Evolutionary conservation across 2,797 vertebrate genomes (phyloP), one percentile per base, ranked within the genome.

Genomic region (Cossypha caffra): DNA sequence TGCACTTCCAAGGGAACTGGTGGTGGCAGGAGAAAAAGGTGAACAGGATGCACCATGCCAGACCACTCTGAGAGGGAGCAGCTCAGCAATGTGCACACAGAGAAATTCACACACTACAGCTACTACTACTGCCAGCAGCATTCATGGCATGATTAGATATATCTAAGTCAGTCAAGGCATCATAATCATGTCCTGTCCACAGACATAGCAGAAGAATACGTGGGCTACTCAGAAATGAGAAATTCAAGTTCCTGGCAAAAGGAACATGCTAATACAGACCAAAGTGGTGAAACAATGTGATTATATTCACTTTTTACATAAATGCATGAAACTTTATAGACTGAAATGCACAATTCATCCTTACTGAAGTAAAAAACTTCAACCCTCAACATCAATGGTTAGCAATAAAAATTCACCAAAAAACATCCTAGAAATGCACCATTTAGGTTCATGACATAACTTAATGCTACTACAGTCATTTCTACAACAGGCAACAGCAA

Each of bases 221-320:
- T 66, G 82, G 43, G 35, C n/a, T 74, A 64, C n/a, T 48, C 52
- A 77, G n/a, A 91, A 77, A 79, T 37, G 77, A 94, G 71, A 96
- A 93, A 82, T 78, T 58, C 37, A 91, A 89, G 74, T 42, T 74
- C 45, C 90, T 78, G 89, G 78, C 47, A 93, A 87, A 95, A 96
- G 69, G 25, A 96, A 94, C n/a, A 59, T 54, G 24, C 33, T 81
- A 52, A 80, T 59, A 55, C 40, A 74, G 77, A 74, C 47, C 29
- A 77, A 92, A 63, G 16, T 42, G 23, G 61, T 58, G 28, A 55
- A 73, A 92, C 29, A 72, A 52, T 16, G 51, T 62, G 20, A 68
- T 68, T 33, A 52, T 68, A 68, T 75, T 82, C 11, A 64, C 35
- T 54, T 85, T 47, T 59, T 24, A 73, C 28, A 80, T 37, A 74